Evolutionary conservation across 2,888 invertebrate species (phyloP).

Genomic region (Drosophila aldrichi): DNA sequence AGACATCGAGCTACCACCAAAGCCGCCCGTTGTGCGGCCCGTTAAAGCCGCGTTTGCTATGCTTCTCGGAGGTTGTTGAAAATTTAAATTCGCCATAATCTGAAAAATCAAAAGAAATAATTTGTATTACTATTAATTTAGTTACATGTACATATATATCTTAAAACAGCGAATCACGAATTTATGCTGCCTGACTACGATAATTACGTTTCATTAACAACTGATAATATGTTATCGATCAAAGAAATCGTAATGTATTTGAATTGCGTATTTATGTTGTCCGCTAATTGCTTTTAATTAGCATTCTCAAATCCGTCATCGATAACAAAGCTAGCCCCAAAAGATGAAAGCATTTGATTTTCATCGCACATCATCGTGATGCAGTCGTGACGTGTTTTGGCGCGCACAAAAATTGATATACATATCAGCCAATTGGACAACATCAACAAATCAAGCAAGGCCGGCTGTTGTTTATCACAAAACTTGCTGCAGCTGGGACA

Average conservation of each 20-base stretch:
- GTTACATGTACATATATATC: too few species aligned
- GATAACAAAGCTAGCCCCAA: slow-evolving; percentile 7
- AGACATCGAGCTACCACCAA: slow-evolving; percentile 89
- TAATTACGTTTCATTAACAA: slow-evolving; percentile 14
- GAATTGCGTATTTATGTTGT: slow-evolving; percentile 6
- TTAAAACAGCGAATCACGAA: not conserved
- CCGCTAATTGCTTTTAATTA: slow-evolving; percentile 14
- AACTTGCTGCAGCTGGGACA: slow-evolving; percentile 9
- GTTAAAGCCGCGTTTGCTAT: slow-evolving; percentile 92
- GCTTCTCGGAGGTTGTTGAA: slow-evolving; percentile 95
- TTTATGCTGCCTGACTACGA: slow-evolving; percentile 3
- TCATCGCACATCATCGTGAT: slow-evolving; percentile 15
- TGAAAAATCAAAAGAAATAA: slow-evolving; percentile 69
- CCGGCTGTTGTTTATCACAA: slow-evolving; percentile 47
- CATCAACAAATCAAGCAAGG: slow-evolving; percentile 38
- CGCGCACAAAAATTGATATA: slow-evolving; percentile 33
- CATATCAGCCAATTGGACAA: slow-evolving; percentile 32
- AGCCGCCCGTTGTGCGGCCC: slow-evolving; percentile 88
- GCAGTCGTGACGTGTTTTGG: slow-evolving; percentile 39
- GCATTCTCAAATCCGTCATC: not conserved
- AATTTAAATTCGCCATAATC: slow-evolving; percentile 98
- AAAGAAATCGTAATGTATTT: not conserved
- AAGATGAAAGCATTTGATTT: slow-evolving; percentile 11
- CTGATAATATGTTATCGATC: not conserved
- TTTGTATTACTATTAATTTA: not conserved